Base-by-base conservation (phyloP, 2,888 invertebrate genomes). In the Erebia palarica region DNA sequence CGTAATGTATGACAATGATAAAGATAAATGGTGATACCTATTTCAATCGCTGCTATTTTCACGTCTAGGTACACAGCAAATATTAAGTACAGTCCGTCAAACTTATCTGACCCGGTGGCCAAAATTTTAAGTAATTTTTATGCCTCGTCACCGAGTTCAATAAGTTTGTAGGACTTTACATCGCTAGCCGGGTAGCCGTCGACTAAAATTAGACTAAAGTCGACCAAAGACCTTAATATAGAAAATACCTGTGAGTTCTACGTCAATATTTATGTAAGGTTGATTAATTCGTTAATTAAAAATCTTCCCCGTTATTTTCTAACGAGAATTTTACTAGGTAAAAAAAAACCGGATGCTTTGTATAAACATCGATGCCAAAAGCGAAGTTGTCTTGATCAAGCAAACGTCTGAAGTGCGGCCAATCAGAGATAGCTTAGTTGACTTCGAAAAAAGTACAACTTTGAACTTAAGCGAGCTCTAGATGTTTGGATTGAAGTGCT, bases 381-480 rank as follows among this genome's bases (percentile, higher is more conserved):
- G 47, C 49, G 21, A 63, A 63, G 49, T 13, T 53, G 69, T 58
- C 65, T 65, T 69, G 58, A 65, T 59, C 49, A 65, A 59, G 51
- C 14, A 42, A 65, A 42, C 65, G 59, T 63, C 59, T 69, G 36
- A 51, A 69, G 65, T 13, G 51, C 49, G 51, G 63, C 59, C 65
- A 69, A 69, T 65, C 69, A 69, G 65, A 69, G 49, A 58, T 14
- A 69, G 59, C 65, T 59, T 64, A 69, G 49, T 53, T 65, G 65
- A 65, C 69, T 69, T 65, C 65, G 59, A 65, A 69, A 68, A 61
- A 69, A 65, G 65, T 65, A 69, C 58, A 64, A 51, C 44, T 61
- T 68, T 68, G 42, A 68, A 68, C 68, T 53, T 55, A 16, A 68
- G 53, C 14, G 53, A 18, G 42, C 60, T 61, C 60, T 61, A 42